Base-by-base conservation (phyloP, 2,113 vertebrate species). In the Peromyscus maniculatus region DNA sequence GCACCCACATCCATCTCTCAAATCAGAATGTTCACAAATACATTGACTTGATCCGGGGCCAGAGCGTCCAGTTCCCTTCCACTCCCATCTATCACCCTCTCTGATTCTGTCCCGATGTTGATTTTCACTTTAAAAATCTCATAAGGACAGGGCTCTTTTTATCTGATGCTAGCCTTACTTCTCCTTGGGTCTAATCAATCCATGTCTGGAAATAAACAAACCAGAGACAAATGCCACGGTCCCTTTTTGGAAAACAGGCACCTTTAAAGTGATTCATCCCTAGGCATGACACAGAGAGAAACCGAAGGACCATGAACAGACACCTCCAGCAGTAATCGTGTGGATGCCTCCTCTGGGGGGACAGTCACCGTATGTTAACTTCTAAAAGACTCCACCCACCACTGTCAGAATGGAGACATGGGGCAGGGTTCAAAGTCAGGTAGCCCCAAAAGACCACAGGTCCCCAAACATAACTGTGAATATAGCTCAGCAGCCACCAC, bases 161-260 rank as follows among this genome's bases (percentile, higher is more conserved):
- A 97, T 95, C 97, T 95, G 97, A 97, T 95, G 93, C 79, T 59
- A 87, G 87, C 64, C 87, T 71, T 64, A 71, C 64, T 79, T 90
- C 78, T 92, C 91, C 89, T 83, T 52, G 87, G 86, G 91, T 91
- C 96, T 96, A 96, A 97, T 97, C 97, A 89, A 97, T 96, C 93
- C 67, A 64, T 4, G 93, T 90, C 96, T 95, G 89, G 89, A 96
- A 96, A 96, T 78, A 97, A 97, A 96, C 86, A 95, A 97, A 79
- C 89, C n/a, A 79, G 78, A 83, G 49, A 93, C 64, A 88, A 89
- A 96, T 79, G 91, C 78, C 93, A 86, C 24, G 28, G 88, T 77
- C 74, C 94, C 90, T 95, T 91, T 95, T 83, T 89, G 52, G 95
- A 94, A 93, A 94, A 94, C 67, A 96, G 96, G 31, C 31, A 89